Evolutionary conservation across 2,888 invertebrate genomes (phyloP).

Genomic region (Odontocolon sp.): DNA sequence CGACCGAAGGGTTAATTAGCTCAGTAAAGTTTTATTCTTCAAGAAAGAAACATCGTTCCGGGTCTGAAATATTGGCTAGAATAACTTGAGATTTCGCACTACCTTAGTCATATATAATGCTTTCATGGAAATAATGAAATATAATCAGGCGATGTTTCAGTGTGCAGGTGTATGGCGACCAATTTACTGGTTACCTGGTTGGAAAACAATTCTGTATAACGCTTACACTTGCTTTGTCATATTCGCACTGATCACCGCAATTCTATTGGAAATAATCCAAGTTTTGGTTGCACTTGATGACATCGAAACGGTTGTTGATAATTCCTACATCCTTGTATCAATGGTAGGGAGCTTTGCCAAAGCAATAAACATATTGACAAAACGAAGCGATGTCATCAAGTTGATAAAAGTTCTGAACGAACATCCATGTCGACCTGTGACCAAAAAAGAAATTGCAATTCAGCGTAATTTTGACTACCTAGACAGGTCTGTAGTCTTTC

Average conservation of each 20-base stretch:
- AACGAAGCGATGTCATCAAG: conserved; percentile 10
- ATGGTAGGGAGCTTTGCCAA: conserved; percentile 43
- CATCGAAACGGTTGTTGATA: conserved; percentile 19
- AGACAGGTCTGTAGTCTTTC: too few relatives aligned
- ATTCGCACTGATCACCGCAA: conserved; percentile 11
- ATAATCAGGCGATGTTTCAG: not conserved
- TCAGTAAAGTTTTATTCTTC: not conserved
- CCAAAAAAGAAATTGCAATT: conserved; percentile 4
- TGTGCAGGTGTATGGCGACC: conserved; percentile 43
- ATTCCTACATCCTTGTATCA: conserved; percentile 26
- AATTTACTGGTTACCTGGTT: conserved; percentile 16
- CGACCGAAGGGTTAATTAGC: not conserved
- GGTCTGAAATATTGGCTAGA: not conserved
- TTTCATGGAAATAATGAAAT: not conserved
- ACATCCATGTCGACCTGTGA: conserved; percentile 24
- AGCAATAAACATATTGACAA: conserved; percentile 33
- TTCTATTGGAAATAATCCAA: conserved; percentile 19
- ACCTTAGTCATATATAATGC: not conserved
- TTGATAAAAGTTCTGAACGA: not conserved
- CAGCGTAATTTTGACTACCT: conserved; percentile 16
- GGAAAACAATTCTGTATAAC: conserved; percentile 29
- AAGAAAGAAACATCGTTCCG: not conserved
- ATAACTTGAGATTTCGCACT: too few relatives aligned
- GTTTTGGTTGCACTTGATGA: not conserved
- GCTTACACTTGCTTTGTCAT: conserved; percentile 26